Conservation (phyloP, 1,140 invertebrate species). For the Portunus trituberculatus region DNA sequence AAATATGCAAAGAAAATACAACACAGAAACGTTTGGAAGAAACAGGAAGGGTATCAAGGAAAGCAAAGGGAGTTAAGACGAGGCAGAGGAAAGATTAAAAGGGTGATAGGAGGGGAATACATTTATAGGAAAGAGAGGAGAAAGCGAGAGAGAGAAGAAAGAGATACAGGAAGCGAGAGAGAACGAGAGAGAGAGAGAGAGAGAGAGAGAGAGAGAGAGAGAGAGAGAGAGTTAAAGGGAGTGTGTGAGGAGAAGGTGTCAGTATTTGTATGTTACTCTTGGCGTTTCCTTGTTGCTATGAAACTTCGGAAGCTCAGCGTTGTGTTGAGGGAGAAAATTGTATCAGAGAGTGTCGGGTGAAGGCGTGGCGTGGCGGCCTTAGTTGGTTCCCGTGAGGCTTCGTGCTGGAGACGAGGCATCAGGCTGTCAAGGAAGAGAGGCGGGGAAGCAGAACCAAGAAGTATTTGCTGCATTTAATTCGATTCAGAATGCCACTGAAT, state of each 20-base stretch:
- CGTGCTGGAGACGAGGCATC: no score
- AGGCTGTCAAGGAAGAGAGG: no score
- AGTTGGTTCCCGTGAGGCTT: no score
- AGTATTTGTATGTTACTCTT: not conserved
- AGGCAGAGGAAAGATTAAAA: constrained; percentile 9
- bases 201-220: not conserved
- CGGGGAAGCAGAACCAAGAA: no score
- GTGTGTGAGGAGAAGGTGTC: not conserved
- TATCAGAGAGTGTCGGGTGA: not conserved
- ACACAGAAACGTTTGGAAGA: not conserved
- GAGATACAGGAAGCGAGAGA: no score
- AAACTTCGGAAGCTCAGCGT: not conserved
- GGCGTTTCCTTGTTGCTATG: not conserved
- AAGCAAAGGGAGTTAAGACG: not conserved
- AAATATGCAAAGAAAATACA: no score
- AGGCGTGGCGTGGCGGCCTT: not conserved
- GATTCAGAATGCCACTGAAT: no score
- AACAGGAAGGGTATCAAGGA: not conserved
- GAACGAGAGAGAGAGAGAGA: no score
- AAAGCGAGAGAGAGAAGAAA: no score
- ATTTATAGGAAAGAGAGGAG: not conserved
- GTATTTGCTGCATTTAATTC: no score
- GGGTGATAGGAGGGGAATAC: not conserved
- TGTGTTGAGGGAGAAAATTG: not conserved
- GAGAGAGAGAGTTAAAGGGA: constrained; percentile 11